Percentiles rank a stretch among this genome's conserved stretches.
These are phyloP conservation scores for Xestia rhomboidea DNA, from an alignment of 2,888 invertebrate genomes.

Conservation along the genomic window DNA sequence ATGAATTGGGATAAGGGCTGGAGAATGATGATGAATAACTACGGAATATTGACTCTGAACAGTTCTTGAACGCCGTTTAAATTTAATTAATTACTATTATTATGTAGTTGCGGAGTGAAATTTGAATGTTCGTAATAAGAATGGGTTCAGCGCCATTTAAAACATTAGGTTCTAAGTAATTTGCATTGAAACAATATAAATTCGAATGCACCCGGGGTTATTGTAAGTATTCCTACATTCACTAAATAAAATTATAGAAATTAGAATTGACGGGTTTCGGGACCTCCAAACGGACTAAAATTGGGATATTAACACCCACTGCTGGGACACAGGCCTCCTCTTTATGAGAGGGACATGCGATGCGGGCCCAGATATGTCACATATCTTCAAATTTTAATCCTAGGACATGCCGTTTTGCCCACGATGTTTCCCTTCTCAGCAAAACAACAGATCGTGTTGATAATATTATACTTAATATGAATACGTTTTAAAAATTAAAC, in stretches of 20 bases:
- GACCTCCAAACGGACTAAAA: background rate
- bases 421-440: background rate
- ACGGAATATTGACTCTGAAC: background rate
- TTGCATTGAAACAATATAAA: conserved; percentile 41
- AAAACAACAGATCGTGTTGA: background rate
- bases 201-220: conserved; percentile 14
- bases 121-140: conserved; percentile 1
- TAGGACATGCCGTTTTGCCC: background rate
- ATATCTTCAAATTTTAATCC: background rate
- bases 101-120: conserved; percentile 2
- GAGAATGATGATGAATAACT: background rate
- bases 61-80: background rate
- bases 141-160: conserved; percentile 19
- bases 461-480: background rate
- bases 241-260: conserved; percentile 15
- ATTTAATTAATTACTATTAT: background rate
- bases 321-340: background rate
- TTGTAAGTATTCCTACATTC: conserved; percentile 25
- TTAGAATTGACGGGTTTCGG: conserved; percentile 13
- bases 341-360: background rate
- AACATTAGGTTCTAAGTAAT: conserved; percentile 14
- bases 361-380: background rate
- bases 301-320: background rate
- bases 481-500: background rate
- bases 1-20: too few relatives aligned